phyloP scores from a whole-genome alignment of 1,140 invertebrate genomes.

The silkworm (Bombyx mori) region DNA sequence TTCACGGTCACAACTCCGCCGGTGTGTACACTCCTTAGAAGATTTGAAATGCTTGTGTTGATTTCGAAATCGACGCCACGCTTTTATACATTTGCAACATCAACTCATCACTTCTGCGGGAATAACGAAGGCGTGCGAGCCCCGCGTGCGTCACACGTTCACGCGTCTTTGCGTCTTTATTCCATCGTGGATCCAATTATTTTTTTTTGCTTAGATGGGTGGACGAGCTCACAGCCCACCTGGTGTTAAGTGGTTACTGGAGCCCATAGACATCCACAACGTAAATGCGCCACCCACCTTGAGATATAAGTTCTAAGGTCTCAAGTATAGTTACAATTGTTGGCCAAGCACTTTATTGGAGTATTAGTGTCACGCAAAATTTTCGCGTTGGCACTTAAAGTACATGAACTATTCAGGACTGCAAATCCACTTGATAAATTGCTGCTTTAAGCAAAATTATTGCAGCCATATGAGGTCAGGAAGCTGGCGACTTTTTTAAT shows the following conservation, averaged over 20 bases:
- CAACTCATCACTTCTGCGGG: conserved; percentile 51
- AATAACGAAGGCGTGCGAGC: conserved; percentile 26
- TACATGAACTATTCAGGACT: conserved; percentile 14
- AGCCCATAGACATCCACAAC: too few relatives aligned
- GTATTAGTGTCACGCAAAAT: conserved; percentile 42
- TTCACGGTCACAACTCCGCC: conserved; percentile 36
- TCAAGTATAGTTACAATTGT: conserved; percentile 44
- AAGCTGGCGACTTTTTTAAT: conserved; percentile 3
- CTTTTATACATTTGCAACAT: conserved; percentile 70
- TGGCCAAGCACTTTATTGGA: conserved; percentile 45
- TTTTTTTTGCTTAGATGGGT: conserved; percentile 13
- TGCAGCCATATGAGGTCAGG: conserved; percentile 4
- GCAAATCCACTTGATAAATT: conserved; percentile 8
- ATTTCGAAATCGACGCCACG: conserved; percentile 67
- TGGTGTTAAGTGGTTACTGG: too few relatives aligned
- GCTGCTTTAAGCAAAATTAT: conserved; percentile 8
- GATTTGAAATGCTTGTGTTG: conserved; percentile 64
- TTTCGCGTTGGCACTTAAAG: conserved; percentile 21
- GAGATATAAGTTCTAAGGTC: conserved; percentile 10
- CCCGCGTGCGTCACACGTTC: conserved; percentile 21
- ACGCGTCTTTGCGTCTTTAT: conserved; percentile 32
- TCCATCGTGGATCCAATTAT: conserved; percentile 33
- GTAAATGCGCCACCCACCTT: too few relatives aligned
- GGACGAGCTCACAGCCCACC: too few relatives aligned
- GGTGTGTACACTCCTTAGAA: conserved; percentile 58